phyloP scores from a whole-genome alignment of 2,113 vertebrate species.

The Sceloporus undulatus region DNA sequence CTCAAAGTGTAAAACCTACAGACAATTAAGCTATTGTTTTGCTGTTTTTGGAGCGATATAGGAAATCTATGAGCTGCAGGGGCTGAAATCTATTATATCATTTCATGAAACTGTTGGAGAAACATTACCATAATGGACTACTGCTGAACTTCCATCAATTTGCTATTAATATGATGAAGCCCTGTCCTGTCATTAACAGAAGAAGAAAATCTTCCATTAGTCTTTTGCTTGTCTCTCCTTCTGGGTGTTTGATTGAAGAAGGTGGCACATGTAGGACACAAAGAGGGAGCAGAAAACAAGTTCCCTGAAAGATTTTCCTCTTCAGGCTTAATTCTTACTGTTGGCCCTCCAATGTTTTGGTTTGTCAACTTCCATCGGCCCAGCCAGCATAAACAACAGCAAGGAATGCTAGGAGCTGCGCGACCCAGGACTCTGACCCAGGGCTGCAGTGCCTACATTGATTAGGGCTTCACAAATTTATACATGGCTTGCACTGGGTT shows the following conservation, averaged over 20 bases:
- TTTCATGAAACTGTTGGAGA: slow-evolving; percentile 39
- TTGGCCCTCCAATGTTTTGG: not conserved
- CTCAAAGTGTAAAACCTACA: slow-evolving; percentile 35
- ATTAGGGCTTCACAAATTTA: not conserved
- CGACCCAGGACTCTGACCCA: too few relatives aligned
- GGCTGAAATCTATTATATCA: slow-evolving; percentile 33
- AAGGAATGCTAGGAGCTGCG: too few relatives aligned
- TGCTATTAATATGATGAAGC: not conserved
- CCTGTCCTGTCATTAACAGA: not conserved
- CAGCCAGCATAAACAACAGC: too few relatives aligned
- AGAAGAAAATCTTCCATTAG: not conserved
- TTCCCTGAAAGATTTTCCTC: not conserved
- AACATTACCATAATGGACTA: slow-evolving; percentile 22
- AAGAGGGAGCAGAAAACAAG: too few relatives aligned
- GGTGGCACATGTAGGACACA: too few relatives aligned
- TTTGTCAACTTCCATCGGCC: too few relatives aligned
- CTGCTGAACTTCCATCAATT: slow-evolving; percentile 3
- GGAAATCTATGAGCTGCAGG: slow-evolving; percentile 26
- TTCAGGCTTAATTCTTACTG: not conserved
- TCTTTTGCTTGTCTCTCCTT: not conserved
- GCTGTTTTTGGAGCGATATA: slow-evolving; percentile 38
- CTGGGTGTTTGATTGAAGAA: not conserved
- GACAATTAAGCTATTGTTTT: slow-evolving; percentile 51
- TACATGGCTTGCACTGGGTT: too few relatives aligned
- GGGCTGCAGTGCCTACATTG: too few relatives aligned